Percentiles rank a stretch among this genome's conserved stretches.
These are phyloP conservation scores for Ictinia mississippiensis DNA, from an alignment of 2,797 vertebrate genomes.

Conservation along the genomic window DNA sequence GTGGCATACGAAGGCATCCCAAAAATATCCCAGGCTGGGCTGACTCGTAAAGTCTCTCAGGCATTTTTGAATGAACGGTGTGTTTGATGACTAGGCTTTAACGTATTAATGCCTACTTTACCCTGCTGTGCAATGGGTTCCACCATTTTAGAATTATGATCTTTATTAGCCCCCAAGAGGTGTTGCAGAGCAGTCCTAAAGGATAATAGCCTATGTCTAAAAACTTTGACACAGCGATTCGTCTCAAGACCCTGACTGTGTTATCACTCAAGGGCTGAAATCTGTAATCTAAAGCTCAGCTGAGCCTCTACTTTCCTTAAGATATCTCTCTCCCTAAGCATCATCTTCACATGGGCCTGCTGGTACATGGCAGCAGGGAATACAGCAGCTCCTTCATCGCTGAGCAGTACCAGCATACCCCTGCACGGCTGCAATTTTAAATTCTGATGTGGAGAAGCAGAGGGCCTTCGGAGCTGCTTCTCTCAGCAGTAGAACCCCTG, in stretches of 20 bases:
- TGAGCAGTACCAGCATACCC: background rate
- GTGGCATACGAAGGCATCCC: background rate
- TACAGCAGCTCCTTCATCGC: background rate
- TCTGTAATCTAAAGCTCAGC: background rate
- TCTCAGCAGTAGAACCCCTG: background rate
- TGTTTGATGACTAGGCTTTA: background rate
- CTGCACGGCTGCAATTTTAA: background rate
- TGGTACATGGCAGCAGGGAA: background rate
- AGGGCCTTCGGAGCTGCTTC: background rate
- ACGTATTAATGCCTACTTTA: background rate
- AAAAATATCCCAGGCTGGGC: background rate
- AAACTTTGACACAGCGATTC: background rate
- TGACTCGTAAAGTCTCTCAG: background rate
- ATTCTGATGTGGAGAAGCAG: background rate
- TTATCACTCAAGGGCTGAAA: background rate
- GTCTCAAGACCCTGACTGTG: background rate
- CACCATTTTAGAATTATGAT: background rate
- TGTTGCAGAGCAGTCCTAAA: background rate
- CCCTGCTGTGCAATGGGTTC: background rate
- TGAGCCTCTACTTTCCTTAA: background rate
- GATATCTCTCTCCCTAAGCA: background rate
- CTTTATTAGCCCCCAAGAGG: background rate
- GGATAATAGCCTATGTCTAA: background rate
- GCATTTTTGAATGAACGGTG: background rate
- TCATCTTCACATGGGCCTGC: background rate